Evolutionary conservation across 2,113 vertebrate species (phyloP).

Genomic region (Tachysurus vachellii): DNA sequence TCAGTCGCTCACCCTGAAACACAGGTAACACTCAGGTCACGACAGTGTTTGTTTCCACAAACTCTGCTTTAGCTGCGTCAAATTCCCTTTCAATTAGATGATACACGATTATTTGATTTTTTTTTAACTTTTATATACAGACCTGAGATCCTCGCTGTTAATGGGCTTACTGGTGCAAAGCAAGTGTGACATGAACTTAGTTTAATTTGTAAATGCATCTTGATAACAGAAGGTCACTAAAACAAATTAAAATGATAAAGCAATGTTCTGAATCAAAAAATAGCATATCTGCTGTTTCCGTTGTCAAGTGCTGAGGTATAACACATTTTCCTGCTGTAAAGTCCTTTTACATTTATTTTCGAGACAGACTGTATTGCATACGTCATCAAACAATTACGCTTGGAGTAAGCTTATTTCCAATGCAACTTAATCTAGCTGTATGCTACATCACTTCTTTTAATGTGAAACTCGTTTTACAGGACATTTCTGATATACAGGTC

Average conservation of each 20-base stretch:
- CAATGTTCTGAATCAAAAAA: not conserved
- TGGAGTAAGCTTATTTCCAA: not conserved
- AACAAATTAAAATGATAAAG: not conserved
- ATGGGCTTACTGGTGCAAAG: not conserved
- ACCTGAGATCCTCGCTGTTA: not conserved
- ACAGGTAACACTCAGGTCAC: not conserved
- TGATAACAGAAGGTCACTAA: not conserved
- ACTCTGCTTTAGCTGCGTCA: not conserved
- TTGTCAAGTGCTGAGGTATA: not conserved
- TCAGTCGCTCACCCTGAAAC: constrained; percentile 91
- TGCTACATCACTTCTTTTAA: not conserved
- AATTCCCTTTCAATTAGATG: not conserved
- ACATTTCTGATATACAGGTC: not conserved
- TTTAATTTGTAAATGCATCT: not conserved
- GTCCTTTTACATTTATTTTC: not conserved
- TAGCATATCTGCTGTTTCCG: not conserved
- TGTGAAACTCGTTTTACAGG: not conserved
- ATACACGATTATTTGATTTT: not conserved
- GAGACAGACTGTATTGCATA: not conserved
- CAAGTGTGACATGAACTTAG: not conserved
- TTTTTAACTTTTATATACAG: not conserved
- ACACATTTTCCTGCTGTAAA: not conserved
- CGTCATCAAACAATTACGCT: not conserved
- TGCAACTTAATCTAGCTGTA: not conserved
- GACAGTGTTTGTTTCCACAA: not conserved